Conservation (phyloP, 2,113 vertebrate species). For the Willisornis vidua region DNA sequence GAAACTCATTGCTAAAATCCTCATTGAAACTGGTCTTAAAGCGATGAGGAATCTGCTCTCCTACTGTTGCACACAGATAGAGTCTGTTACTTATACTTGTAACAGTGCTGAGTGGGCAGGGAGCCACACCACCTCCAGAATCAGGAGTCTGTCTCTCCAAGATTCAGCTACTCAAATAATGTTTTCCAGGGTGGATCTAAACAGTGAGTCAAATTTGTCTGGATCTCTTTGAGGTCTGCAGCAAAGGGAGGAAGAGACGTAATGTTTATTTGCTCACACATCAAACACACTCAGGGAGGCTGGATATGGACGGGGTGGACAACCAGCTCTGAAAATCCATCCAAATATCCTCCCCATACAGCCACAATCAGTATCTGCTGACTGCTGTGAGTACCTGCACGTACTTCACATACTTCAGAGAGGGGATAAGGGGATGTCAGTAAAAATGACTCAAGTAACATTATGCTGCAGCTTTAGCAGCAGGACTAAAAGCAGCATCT, state of each 20-base stretch:
- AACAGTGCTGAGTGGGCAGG: not conserved
- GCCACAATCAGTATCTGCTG: not conserved
- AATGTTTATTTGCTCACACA: not conserved
- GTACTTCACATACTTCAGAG: not conserved
- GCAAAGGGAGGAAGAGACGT: accelerated
- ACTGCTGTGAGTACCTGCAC: not conserved
- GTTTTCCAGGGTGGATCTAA: not conserved
- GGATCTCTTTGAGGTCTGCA: not conserved
- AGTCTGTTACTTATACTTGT: not conserved
- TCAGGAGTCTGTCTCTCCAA: not conserved
- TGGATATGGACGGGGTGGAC: not conserved
- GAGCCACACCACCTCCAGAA: not conserved
- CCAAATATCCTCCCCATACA: not conserved
- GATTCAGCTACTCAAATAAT: not conserved
- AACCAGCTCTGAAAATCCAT: not conserved
- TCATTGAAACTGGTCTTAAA: not conserved
- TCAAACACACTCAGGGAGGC: not conserved
- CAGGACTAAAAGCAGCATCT: not conserved
- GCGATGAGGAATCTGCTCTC: not conserved
- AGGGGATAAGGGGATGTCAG: not conserved
- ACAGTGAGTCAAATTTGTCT: not conserved
- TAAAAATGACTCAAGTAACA: not conserved
- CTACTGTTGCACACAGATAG: not conserved
- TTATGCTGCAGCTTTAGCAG: not conserved
- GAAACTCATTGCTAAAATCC: not conserved